Percentiles rank a stretch among this genome's conserved stretches.
phyloP scores from a whole-genome alignment of 2,888 invertebrate genomes.

The Teleogryllus oceanicus region DNA sequence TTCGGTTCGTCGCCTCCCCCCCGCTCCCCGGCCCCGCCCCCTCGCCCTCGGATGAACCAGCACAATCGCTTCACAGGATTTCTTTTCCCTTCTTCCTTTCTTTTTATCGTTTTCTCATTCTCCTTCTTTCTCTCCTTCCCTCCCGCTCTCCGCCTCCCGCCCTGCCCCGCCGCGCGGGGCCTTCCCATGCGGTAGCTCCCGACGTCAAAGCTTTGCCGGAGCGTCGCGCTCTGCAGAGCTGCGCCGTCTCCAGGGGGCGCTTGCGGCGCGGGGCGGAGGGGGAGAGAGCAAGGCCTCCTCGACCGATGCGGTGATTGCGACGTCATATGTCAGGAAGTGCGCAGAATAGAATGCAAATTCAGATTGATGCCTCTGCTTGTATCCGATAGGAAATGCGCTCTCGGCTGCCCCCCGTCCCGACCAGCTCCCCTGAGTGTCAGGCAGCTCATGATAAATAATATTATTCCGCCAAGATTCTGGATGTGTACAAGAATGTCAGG shows the following conservation, averaged over 20 bases:
- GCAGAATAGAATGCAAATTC: slow-evolving; percentile 18
- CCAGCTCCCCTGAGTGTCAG: not conserved
- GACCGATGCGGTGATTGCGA: slow-evolving; percentile 1
- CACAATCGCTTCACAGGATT: slow-evolving; percentile 8
- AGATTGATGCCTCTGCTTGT: slow-evolving; percentile 18
- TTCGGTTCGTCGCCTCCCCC: not conserved
- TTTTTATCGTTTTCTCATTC: too few relatives aligned
- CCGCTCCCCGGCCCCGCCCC: too few relatives aligned
- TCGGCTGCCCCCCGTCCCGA: not conserved
- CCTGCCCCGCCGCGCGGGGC: too few relatives aligned
- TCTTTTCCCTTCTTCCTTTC: slow-evolving; percentile 2
- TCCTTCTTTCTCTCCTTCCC: too few relatives aligned
- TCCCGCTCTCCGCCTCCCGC: too few relatives aligned
- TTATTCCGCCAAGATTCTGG: not conserved
- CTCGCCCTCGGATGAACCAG: not conserved
- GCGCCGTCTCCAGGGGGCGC: not conserved
- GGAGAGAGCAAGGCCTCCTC: not conserved
- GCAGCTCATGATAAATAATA: not conserved
- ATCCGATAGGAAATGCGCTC: slow-evolving; percentile 9
- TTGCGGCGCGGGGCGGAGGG: not conserved
- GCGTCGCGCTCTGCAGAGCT: too few relatives aligned
- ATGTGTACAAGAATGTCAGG: too few relatives aligned
- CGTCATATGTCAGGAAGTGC: slow-evolving; percentile 18
- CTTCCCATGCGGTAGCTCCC: not conserved
- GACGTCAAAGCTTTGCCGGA: not conserved